Base-by-base conservation (phyloP, 2,113 vertebrate genomes). In the Mobula hypostoma region DNA sequence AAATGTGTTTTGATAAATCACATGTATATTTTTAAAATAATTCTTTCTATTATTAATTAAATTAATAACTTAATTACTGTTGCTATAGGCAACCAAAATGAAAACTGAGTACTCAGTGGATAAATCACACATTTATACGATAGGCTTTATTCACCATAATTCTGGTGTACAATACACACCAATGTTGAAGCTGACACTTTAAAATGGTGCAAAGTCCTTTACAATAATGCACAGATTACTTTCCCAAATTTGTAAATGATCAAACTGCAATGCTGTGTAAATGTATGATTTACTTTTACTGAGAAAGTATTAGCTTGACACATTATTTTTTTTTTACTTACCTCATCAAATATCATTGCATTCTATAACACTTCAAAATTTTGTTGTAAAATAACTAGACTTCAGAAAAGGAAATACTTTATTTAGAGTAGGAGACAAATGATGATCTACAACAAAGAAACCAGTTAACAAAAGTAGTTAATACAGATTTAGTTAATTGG, bases 401-500 rank as follows among this genome's bases (percentile, higher is more conserved):
- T 93, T 72, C 17, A 76, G 32, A 24, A 72, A 92, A 40, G 32
- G 19, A 40, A 12, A 27, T 70, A 29, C 36, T 68, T 91, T 9
- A 27, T 72, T 72, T 2, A 24, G 7, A 72, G 40, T 56, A 74
- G 56, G 1, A 6, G 48, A 21, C 29, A 36, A 32, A 68, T 90
- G 68, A 90, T 90, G 27, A 68, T n/a, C 61, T 56, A 29, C 8
- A 2, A 29, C 11, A 29, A 24, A 93, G 17, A 24, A 76, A 70
- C 68, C 17, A 74, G 9, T 74, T 36, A 56, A 27, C 1, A 56
- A 56, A 93, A 76, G 70, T 68, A 72, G 74, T 56, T 19, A 9
- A 76, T 76, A 56, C 36, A 93, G 27, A 93, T 93, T 74, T 24
- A 74, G 68, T 93, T 29, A 74, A 93, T n/a, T 76, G 40, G 88